These are phyloP conservation scores for Torymus tubicola DNA, from an alignment of 2,888 invertebrate species.

Conservation along the genomic window DNA sequence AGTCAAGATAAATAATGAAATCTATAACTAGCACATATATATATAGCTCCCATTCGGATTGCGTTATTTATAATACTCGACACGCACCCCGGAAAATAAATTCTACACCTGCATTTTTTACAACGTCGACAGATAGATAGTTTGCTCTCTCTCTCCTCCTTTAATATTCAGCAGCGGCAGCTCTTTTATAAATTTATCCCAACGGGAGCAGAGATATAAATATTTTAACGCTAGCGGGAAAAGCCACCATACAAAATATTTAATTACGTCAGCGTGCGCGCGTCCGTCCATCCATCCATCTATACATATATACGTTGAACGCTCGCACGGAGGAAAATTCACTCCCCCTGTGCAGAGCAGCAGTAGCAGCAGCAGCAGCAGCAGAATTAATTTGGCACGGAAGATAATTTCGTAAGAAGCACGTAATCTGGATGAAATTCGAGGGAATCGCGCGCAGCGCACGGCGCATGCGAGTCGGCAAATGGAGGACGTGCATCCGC, in stretches of 20 bases:
- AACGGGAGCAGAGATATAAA: too few species aligned
- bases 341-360: too few species aligned
- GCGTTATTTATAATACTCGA: too few species aligned
- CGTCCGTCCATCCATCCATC: too few species aligned
- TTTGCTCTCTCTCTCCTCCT: too few species aligned
- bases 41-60: too few species aligned
- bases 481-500: conserved; percentile 56
- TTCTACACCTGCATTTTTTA: too few species aligned
- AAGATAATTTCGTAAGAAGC: conserved; percentile 52
- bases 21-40: not conserved
- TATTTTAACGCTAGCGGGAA: not conserved
- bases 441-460: conserved; percentile 40
- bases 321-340: not conserved
- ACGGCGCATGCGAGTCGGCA: conserved; percentile 42
- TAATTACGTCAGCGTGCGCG: conserved; percentile 40
- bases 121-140: too few species aligned
- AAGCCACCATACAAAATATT: conserved; percentile 32
- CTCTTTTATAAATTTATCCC: too few species aligned
- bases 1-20: not conserved
- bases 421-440: conserved; percentile 56
- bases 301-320: too few species aligned
- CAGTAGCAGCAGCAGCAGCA: not conserved
- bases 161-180: too few species aligned
- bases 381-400: conserved; percentile 52
- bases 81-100: too few species aligned